phyloP scores from a whole-genome alignment of 2,888 invertebrate genomes.

The Cephus spinipes region DNA sequence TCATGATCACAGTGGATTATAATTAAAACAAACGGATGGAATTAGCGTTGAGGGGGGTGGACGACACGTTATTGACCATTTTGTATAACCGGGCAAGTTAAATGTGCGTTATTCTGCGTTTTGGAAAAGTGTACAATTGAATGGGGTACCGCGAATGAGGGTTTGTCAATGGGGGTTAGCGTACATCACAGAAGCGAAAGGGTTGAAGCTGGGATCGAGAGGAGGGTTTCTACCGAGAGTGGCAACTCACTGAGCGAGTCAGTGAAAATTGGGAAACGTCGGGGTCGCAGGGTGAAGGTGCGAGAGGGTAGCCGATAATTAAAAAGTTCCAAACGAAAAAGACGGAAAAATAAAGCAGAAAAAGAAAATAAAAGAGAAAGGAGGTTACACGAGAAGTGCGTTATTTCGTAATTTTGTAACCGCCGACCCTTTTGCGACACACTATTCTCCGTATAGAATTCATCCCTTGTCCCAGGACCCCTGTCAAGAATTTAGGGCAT shows the following conservation, averaged over 20 bases:
- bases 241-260: neutral
- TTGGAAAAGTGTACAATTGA: neutral
- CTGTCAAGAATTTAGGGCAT: neutral
- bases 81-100: neutral
- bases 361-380: neutral
- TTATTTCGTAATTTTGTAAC: neutral
- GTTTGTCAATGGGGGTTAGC: neutral
- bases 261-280: neutral
- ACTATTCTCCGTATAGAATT: neutral
- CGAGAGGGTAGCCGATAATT: neutral
- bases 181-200: neutral
- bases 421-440: neutral
- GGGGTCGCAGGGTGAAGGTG: neutral
- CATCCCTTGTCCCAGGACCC: neutral
- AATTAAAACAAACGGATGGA: neutral
- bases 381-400: neutral
- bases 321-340: neutral
- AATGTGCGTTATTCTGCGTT: neutral
- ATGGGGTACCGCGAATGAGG: neutral
- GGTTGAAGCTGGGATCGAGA: neutral
- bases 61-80: neutral
- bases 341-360: neutral
- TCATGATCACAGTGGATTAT: neutral
- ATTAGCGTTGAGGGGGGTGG: too few species aligned
- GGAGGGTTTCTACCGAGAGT: neutral